Evolutionary conservation across 2,888 invertebrate genomes (phyloP), one percentile per base, ranked within the genome.

Genomic region (Bugula neritina): DNA sequence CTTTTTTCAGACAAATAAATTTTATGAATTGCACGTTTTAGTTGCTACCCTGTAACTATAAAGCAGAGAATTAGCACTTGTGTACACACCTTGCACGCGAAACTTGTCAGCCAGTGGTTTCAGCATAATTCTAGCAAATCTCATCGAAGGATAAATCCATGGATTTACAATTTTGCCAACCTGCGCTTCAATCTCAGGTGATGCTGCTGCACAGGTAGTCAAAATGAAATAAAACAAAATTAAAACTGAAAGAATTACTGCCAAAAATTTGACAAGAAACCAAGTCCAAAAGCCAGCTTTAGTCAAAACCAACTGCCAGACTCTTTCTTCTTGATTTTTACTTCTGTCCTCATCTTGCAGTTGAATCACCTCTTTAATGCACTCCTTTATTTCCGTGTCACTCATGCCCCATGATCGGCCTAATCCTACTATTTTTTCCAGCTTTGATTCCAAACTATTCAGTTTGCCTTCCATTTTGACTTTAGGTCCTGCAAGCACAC

Each of bases 21-120:
- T n/a, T n/a, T n/a, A n/a, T n/a, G n/a, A n/a, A n/a, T n/a, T n/a
- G n/a, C n/a, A n/a, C n/a, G n/a, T n/a, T n/a, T n/a, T n/a, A n/a
- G n/a, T n/a, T n/a, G n/a, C n/a, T n/a, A n/a, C n/a, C n/a, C n/a
- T n/a, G n/a, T n/a, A n/a, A n/a, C n/a, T n/a, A n/a, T n/a, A n/a
- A n/a, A n/a, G n/a, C n/a, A n/a, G n/a, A n/a, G n/a, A n/a, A n/a
- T n/a, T n/a, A n/a, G n/a, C n/a, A n/a, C n/a, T n/a, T n/a, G n/a
- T n/a, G n/a, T n/a, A n/a, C n/a, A n/a, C n/a, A n/a, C n/a, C n/a
- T n/a, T n/a, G n/a, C n/a, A n/a, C n/a, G n/a, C n/a, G n/a, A n/a
- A n/a, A n/a, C n/a, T 27, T n/a, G n/a, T 63, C 63, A 13, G 63
- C 63, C 3, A 63, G 27, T 34, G 63, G 63, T 27, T 63, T 63